A percentile compares a stretch with the other conserved stretches of the same genome.
These are phyloP conservation scores for Molanna angustata DNA, from an alignment of 2,888 invertebrate species.

Conservation along the genomic window DNA sequence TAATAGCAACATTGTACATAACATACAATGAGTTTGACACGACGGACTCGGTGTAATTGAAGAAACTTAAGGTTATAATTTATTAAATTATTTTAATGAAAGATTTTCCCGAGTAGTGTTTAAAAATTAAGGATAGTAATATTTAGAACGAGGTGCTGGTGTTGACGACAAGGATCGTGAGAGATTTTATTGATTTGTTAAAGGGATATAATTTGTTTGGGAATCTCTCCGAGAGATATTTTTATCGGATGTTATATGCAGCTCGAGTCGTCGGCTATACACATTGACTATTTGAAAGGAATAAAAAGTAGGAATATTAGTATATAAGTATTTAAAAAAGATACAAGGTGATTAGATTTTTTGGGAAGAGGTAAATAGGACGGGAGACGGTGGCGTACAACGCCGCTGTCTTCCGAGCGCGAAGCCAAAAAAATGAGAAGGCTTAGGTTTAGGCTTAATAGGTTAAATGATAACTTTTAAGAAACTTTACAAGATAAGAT, in stretches of 20 bases:
- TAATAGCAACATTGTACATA: constrained; percentile 9
- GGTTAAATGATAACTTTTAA: too few species aligned
- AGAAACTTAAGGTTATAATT: constrained; percentile 24
- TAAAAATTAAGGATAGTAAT: constrained; percentile 13
- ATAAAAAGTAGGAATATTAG: too few species aligned
- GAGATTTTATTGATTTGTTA: background rate
- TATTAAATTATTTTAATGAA: constrained; percentile 32
- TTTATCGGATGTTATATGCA: background rate
- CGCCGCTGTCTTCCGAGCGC: constrained; percentile 6
- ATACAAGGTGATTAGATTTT: too few species aligned
- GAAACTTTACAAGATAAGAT: too few species aligned
- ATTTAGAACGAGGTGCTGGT: constrained; percentile 15
- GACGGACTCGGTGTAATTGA: constrained; percentile 11
- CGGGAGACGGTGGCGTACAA: too few species aligned
- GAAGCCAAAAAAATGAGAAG: constrained; percentile 13
- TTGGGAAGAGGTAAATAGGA: too few species aligned
- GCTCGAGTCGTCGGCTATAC: background rate
- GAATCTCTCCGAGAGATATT: background rate
- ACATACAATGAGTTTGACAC: constrained; percentile 4
- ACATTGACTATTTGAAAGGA: too few species aligned
- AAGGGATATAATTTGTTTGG: background rate
- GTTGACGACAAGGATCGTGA: constrained; percentile 5
- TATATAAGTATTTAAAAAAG: background rate
- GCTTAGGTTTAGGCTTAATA: background rate
- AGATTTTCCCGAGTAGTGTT: constrained; percentile 17